Evolutionary conservation across 2,888 invertebrate genomes (phyloP).

Genomic region (Lasioglossum pauxillum): DNA sequence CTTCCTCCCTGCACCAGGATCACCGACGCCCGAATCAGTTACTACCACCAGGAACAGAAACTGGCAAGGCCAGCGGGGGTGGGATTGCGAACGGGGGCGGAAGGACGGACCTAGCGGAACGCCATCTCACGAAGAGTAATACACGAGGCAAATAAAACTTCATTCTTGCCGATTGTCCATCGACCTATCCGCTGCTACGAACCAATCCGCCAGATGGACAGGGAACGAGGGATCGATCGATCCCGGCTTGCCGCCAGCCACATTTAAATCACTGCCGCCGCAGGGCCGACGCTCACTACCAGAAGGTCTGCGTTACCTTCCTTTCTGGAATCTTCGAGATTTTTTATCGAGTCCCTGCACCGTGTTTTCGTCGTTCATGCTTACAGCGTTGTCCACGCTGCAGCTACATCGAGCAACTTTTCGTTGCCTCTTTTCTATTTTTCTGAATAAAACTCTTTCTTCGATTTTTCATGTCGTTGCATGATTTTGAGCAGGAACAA

Average conservation of each 20-base stretch:
- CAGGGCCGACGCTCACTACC: not conserved
- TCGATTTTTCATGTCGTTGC: not conserved
- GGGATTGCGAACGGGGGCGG: not conserved
- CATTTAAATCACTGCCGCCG: slow-evolving; percentile 67
- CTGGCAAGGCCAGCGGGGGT: not conserved
- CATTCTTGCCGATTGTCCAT: slow-evolving; percentile 74
- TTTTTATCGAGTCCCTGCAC: not conserved
- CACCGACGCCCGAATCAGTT: slow-evolving; percentile 32
- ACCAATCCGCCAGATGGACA: slow-evolving; percentile 73
- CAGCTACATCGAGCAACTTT: not conserved
- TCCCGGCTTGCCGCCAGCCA: slow-evolving; percentile 59
- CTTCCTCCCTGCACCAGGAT: slow-evolving; percentile 14
- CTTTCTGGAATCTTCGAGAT: slow-evolving; percentile 26
- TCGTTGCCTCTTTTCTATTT: not conserved
- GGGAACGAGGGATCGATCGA: slow-evolving; percentile 68
- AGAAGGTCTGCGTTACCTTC: slow-evolving; percentile 18
- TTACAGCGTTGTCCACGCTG: not conserved
- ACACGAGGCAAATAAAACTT: slow-evolving; percentile 76
- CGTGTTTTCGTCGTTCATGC: not conserved
- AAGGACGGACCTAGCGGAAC: slow-evolving; percentile 15
- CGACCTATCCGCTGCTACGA: slow-evolving; percentile 62
- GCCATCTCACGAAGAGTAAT: slow-evolving; percentile 67
- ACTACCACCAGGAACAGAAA: slow-evolving; percentile 6
- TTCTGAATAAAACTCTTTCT: not conserved
- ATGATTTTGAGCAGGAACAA: not conserved